Percentiles rank a stretch among this genome's conserved stretches.
Evolutionary conservation across 2,797 vertebrate species (phyloP).

Genomic region (Dermochelys coriacea): DNA sequence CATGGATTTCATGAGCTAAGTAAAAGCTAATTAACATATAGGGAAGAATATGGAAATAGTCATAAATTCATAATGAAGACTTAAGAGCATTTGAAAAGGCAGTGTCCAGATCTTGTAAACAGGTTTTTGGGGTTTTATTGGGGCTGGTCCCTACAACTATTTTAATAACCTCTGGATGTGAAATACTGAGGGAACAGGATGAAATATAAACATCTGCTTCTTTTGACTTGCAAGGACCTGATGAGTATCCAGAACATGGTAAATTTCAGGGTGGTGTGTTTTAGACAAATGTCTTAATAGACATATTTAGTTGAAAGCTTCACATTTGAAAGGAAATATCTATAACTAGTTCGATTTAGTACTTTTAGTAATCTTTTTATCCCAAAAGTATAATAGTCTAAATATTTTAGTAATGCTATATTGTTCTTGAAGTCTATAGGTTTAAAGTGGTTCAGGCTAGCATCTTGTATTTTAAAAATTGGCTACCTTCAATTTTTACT

Average conservation of each 20-base stretch:
- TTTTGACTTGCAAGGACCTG: conserved; percentile 27
- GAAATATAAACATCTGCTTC: conserved; percentile 48
- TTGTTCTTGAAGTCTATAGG: conserved; percentile 31
- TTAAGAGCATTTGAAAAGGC: conserved; percentile 20
- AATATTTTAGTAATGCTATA: conserved; percentile 24
- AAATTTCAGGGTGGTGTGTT: conserved; percentile 39
- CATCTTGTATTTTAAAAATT: conserved; percentile 20
- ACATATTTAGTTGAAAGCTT: conserved; percentile 55
- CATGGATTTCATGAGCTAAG: conserved; percentile 14
- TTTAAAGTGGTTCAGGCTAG: conserved; percentile 28
- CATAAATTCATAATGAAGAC: conserved; percentile 31
- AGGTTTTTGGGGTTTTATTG: not conserved
- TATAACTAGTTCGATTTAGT: conserved; percentile 40
- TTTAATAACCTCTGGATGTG: conserved; percentile 58
- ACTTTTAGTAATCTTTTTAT: conserved; percentile 43
- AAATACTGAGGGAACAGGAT: conserved; percentile 19
- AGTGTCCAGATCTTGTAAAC: conserved; percentile 21
- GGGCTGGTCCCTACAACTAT: conserved; percentile 70
- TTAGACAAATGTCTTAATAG: conserved; percentile 58
- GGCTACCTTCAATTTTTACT: conserved; percentile 65
- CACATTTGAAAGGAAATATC: conserved; percentile 44
- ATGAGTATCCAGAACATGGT: conserved; percentile 37
- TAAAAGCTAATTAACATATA: conserved; percentile 37
- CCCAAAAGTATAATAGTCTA: conserved; percentile 5
- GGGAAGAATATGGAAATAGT: conserved; percentile 23